Evolutionary conservation across 1,140 invertebrate species (phyloP).

Genomic region (Rhyacophila brunnea): DNA sequence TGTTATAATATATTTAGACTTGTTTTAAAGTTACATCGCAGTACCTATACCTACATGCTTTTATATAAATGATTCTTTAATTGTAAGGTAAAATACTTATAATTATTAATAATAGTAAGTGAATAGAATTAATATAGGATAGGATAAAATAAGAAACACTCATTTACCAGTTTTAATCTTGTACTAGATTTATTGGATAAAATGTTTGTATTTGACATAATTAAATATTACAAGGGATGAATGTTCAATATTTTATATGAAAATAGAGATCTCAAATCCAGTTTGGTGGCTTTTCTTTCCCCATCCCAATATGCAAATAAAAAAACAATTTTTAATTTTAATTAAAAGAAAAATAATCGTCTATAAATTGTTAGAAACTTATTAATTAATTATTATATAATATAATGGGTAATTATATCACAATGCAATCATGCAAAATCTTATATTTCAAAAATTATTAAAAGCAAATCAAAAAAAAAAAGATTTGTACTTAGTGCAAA

Average conservation of each 20-base stretch:
- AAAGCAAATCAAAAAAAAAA: no score
- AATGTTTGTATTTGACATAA: not conserved
- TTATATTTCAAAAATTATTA: no score
- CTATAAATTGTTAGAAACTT: no score
- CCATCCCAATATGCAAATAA: no score
- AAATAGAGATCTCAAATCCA: not conserved
- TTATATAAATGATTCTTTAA: constrained; percentile 5
- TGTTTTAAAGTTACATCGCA: constrained; percentile 1
- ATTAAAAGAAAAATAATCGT: no score
- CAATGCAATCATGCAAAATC: no score
- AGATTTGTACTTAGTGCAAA: no score
- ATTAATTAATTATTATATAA: no score
- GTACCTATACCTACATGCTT: not conserved
- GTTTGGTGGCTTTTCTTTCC: not conserved
- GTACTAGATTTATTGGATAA: no score
- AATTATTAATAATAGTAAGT: not conserved
- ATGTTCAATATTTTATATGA: not conserved
- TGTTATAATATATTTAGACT: not conserved
- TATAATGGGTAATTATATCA: no score
- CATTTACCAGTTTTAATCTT: not conserved
- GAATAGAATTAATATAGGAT: not conserved
- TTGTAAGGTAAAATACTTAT: constrained; percentile 7
- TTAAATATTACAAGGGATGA: not conserved
- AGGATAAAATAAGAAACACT: not conserved
- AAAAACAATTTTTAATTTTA: no score